Evolutionary conservation across 2,797 vertebrate species (phyloP).

Genomic region (Poecilia wingei): DNA sequence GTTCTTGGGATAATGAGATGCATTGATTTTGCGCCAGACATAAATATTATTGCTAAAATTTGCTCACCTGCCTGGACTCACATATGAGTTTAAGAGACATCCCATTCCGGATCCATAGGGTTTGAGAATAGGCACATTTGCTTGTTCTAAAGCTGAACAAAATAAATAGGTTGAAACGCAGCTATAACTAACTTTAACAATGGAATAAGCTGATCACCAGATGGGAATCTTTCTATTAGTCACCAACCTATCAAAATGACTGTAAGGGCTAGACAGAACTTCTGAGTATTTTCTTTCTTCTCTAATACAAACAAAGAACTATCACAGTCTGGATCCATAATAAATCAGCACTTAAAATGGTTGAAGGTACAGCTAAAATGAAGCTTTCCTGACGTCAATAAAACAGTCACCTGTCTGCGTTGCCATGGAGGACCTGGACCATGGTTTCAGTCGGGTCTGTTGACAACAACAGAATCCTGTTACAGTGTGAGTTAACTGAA

Average conservation of each 20-base stretch:
- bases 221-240: neutral
- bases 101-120: no score
- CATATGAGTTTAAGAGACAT: no score
- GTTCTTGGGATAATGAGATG: no score
- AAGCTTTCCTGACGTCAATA: neutral
- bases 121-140: no score
- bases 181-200: neutral
- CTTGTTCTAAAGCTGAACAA: neutral
- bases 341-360: neutral
- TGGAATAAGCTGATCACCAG: no score
- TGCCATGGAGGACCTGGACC: neutral
- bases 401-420: neutral
- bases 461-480: constrained; percentile 2
- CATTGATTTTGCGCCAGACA: no score
- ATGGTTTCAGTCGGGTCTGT: neutral
- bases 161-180: no score
- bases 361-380: neutral
- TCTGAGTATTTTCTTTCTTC: neutral
- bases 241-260: neutral
- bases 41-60: no score
- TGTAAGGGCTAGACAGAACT: neutral
- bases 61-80: no score
- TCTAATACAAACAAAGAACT: neutral
- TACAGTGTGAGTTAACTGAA: constrained; percentile 47
- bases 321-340: neutral